phyloP scores from a whole-genome alignment of 2,888 invertebrate species.

The Drosophila subquinaria region DNA sequence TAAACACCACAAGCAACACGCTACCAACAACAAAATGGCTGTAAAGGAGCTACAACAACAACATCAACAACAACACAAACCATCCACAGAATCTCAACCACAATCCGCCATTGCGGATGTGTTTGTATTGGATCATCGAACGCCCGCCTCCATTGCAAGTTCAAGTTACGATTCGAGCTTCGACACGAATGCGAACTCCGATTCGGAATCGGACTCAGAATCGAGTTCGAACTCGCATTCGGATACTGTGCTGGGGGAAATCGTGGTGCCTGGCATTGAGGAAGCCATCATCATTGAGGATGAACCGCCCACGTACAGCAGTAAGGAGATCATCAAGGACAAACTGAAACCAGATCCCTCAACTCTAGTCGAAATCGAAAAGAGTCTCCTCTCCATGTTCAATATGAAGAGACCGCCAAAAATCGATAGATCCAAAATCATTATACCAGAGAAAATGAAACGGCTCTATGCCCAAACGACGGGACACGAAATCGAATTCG shows the following conservation, averaged over 20 bases:
- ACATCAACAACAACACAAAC: slow-evolving; percentile 33
- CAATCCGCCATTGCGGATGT: slow-evolving; percentile 51
- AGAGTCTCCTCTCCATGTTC: slow-evolving; percentile 85
- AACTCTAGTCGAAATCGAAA: slow-evolving; percentile 86
- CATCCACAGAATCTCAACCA: slow-evolving; percentile 47
- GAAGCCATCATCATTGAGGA: slow-evolving; percentile 69
- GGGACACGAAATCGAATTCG: slow-evolving; percentile 88
- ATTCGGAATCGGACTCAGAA: background rate
- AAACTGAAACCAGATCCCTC: slow-evolving; percentile 84
- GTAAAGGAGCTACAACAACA: slow-evolving; percentile 51
- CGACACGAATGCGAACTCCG: background rate
- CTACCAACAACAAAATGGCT: slow-evolving; percentile 63
- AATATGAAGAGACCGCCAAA: slow-evolving; percentile 85
- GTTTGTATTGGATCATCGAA: slow-evolving; percentile 44
- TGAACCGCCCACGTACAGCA: slow-evolving; percentile 80
- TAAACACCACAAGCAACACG: slow-evolving; percentile 45
- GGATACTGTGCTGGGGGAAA: slow-evolving; percentile 63
- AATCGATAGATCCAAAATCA: slow-evolving; percentile 85
- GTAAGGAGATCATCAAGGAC: slow-evolving; percentile 80
- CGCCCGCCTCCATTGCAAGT: slow-evolving; percentile 11
- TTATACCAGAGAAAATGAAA: slow-evolving; percentile 92
- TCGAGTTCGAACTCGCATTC: slow-evolving; percentile 11
- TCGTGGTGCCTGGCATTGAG: slow-evolving; percentile 64
- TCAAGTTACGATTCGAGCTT: background rate
- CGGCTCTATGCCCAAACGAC: slow-evolving; percentile 91